These are phyloP conservation scores for Cynocephalus volans DNA, from an alignment of 2,113 vertebrate genomes.

Conservation along the genomic window DNA sequence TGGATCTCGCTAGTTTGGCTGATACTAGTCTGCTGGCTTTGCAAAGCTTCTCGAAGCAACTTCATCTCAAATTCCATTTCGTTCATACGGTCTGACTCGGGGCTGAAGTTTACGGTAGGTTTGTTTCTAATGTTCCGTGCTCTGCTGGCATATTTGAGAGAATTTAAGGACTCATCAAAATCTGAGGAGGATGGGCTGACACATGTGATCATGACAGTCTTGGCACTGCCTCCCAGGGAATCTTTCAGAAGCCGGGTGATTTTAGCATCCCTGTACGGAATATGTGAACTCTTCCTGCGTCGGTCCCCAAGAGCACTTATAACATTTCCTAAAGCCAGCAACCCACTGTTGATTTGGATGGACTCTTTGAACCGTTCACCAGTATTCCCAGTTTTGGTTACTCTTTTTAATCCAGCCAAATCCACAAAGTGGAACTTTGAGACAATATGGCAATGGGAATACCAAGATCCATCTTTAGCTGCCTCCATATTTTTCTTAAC, in stretches of 20 bases:
- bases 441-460: conserved; percentile 79
- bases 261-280: conserved; percentile 96
- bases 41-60: conserved; percentile 92
- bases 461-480: conserved; percentile 78
- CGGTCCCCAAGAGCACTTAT: conserved; percentile 95
- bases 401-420: conserved; percentile 95
- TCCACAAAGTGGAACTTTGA: conserved; percentile 97
- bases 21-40: conserved; percentile 87
- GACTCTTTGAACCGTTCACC: conserved; percentile 94
- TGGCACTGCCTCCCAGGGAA: conserved; percentile 95
- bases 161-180: conserved; percentile 94
- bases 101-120: conserved; percentile 91
- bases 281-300: conserved; percentile 89
- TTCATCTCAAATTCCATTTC: conserved; percentile 94
- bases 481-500: conserved; percentile 78
- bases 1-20: conserved; percentile 82
- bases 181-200: conserved; percentile 94
- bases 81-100: conserved; percentile 88
- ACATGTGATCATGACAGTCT: conserved; percentile 95
- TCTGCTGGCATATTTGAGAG: conserved; percentile 94
- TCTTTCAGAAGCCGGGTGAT: conserved; percentile 96
- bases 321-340: conserved; percentile 95
- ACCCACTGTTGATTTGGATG: conserved; percentile 93
- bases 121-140: conserved; percentile 94
- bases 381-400: conserved; percentile 93